These are phyloP conservation scores for Falco novaeseelandiae DNA, from an alignment of 2,797 vertebrate species.

Conservation along the genomic window DNA sequence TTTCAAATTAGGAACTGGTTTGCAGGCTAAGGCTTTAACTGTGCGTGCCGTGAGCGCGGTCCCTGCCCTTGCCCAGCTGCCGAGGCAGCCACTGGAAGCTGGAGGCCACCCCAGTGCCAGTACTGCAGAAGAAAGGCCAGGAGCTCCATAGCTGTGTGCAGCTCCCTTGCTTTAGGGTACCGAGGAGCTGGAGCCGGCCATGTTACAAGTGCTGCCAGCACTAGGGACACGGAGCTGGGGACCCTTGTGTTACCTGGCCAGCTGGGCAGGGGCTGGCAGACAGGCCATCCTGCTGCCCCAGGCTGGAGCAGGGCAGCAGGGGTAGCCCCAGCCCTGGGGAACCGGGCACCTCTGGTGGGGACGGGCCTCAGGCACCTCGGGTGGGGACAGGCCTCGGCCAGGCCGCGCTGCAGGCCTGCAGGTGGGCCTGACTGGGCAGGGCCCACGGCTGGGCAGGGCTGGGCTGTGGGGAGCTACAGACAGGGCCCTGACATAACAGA, in stretches of 20 bases:
- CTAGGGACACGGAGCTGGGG: neutral
- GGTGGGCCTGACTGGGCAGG: accelerated
- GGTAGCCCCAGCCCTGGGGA: accelerated
- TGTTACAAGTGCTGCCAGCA: neutral
- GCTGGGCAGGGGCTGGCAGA: neutral
- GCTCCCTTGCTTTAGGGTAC: neutral
- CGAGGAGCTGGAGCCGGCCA: neutral
- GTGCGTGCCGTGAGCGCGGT: accelerated
- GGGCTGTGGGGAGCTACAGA: neutral
- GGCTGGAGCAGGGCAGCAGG: neutral
- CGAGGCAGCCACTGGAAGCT: accelerated
- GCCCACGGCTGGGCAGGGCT: neutral
- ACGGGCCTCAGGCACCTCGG: no score
- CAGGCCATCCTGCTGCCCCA: no score
- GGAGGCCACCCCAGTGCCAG: accelerated
- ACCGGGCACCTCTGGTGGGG: neutral
- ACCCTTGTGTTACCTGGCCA: accelerated
- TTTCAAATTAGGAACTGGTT: neutral
- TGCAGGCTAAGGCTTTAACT: neutral
- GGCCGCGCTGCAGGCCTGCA: no score
- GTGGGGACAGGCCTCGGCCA: no score
- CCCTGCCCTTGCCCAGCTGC: neutral
- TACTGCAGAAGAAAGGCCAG: accelerated
- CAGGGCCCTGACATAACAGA: neutral
- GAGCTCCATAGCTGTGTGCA: accelerated